Evolutionary conservation across 2,797 vertebrate genomes (phyloP), one percentile per base, ranked within the genome.

Genomic region (Melanotaenia parkinsoni): DNA sequence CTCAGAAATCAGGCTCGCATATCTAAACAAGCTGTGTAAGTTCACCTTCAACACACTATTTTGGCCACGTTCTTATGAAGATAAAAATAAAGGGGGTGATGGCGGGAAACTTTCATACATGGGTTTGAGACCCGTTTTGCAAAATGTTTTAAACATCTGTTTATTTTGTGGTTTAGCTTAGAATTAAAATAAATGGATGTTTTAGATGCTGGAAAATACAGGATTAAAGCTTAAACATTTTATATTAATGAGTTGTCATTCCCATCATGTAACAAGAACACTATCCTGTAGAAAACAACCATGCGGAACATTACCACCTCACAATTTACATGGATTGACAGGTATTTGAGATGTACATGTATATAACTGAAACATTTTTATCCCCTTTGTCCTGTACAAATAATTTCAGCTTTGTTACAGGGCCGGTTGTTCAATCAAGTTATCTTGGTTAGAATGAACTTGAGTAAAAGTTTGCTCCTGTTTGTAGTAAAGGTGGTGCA

Each of bases 381-480:
- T 43, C 5, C 5, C 14, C 35, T 37, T 37, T 10, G 9, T 9
- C 28, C 33, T 20, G 16, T 14, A 50, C 24, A 14, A 12, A 10
- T 65, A 5, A 58, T 79, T 67, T 30, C 16, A 50, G 22, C 30
- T 7, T 51, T 37, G 28, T 58, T n/a, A 38, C 9, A 38, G 30
- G 14, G 28, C 37, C 33, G 30, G 54, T 64, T 57, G 45, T 24
- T 58, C 59, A 13, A 62, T 32, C n/a, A 30, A 0, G 1, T 5
- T 14, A 43, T 60, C 43, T 28, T 8, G 28, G 54, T 69, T 63
- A 35, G 53, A 7, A 13, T 67, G 60, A 38, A 51, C 18, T 58
- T 35, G 13, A 76, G 60, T 22, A n/a, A 45, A 24, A 32, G 5
- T 7, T 12, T 2, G 14, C 32, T 60, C 14, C 38, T 16, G 59